Conservation (phyloP, 1,140 invertebrate genomes). For the Drosophila arawakana region DNA sequence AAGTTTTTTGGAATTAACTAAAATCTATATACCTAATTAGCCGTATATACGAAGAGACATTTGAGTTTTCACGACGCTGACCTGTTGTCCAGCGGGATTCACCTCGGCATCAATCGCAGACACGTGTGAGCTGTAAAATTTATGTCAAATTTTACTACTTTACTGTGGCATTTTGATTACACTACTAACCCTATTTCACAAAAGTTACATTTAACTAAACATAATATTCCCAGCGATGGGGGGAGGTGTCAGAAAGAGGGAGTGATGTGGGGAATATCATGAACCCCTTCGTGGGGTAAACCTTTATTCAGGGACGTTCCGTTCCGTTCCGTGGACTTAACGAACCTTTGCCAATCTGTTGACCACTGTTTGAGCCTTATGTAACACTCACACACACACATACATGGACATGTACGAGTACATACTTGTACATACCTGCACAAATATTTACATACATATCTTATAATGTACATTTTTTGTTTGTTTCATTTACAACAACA, state of each 20-base stretch:
- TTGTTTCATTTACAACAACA: slow-evolving; percentile 28
- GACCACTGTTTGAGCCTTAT: slow-evolving; percentile 64
- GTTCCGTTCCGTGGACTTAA: slow-evolving; percentile 53
- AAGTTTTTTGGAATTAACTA: not conserved
- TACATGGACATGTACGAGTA: slow-evolving; percentile 16
- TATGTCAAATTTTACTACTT: slow-evolving; percentile 73
- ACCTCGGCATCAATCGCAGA: slow-evolving; percentile 40
- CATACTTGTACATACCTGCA: slow-evolving; percentile 20
- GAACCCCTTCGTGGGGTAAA: slow-evolving; percentile 41
- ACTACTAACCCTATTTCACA: slow-evolving; percentile 70
- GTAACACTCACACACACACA: slow-evolving; percentile 30
- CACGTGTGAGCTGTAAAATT: slow-evolving; percentile 75
- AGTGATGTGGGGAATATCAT: slow-evolving; percentile 8
- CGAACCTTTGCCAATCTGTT: slow-evolving; percentile 74
- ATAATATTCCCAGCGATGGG: slow-evolving; percentile 53
- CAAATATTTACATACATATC: slow-evolving; percentile 24
- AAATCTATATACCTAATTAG: slow-evolving; percentile 17
- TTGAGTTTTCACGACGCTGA: slow-evolving; percentile 12
- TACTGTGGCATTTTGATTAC: slow-evolving; percentile 60
- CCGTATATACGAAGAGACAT: not conserved
- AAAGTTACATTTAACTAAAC: slow-evolving; percentile 71
- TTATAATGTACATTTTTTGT: slow-evolving; percentile 30
- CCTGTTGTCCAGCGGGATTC: slow-evolving; percentile 40
- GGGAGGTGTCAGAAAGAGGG: slow-evolving; percentile 3
- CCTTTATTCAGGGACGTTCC: slow-evolving; percentile 68